Percentiles rank a stretch among this genome's conserved stretches.
phyloP scores from a whole-genome alignment of 2,113 vertebrate genomes.

The Oenanthe melanoleuca region DNA sequence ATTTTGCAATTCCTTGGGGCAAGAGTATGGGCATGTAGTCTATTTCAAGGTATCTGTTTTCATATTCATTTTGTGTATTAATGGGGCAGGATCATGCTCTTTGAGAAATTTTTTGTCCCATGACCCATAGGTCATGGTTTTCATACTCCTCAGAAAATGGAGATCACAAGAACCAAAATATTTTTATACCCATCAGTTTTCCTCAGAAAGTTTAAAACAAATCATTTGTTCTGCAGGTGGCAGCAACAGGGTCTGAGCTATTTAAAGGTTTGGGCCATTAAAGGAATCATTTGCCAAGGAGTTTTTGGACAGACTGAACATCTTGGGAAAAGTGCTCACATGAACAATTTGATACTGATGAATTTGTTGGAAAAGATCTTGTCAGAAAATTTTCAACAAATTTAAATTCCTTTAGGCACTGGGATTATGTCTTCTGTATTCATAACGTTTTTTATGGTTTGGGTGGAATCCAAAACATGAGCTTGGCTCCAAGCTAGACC shows the following conservation, averaged over 20 bases:
- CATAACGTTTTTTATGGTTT: neutral
- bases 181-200: neutral
- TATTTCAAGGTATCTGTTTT: neutral
- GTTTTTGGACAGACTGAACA: neutral
- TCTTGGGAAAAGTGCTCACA: neutral
- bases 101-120: neutral
- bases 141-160: neutral
- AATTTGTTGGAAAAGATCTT: neutral
- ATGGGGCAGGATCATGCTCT: neutral
- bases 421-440: neutral
- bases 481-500: neutral
- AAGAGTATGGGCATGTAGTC: neutral
- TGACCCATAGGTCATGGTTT: neutral
- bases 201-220: neutral
- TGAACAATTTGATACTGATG: neutral
- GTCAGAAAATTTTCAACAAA: neutral
- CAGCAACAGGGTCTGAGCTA: neutral
- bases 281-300: neutral
- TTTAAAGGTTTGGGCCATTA: neutral
- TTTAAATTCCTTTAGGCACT: neutral
- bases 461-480: neutral
- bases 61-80: neutral
- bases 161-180: neutral
- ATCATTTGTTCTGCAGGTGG: neutral
- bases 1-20: neutral